Percentiles rank a stretch among this genome's conserved stretches.
These are phyloP conservation scores for Ptiloglossa arizonensis DNA, from an alignment of 1,140 invertebrate species.

Conservation along the genomic window DNA sequence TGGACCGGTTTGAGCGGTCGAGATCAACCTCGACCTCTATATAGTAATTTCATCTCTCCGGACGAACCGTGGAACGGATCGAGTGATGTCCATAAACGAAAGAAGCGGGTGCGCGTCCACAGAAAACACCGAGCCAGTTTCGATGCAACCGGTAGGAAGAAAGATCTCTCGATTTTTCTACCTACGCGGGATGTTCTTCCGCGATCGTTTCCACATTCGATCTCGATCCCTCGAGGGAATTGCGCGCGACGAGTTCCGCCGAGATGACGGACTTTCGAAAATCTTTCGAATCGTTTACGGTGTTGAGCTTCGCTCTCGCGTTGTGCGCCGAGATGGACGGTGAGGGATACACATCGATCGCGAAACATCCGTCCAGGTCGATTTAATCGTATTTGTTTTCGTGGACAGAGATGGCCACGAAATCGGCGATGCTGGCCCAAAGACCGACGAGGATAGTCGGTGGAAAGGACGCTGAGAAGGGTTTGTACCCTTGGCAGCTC, in stretches of 20 bases:
- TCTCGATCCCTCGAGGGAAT: constrained; percentile 1
- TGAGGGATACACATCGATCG: too few relatives aligned
- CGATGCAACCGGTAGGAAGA: neutral
- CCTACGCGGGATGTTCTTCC: constrained; percentile 34
- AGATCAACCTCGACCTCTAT: too few relatives aligned
- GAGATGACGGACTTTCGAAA: neutral
- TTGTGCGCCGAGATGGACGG: constrained; percentile 16
- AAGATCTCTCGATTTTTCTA: constrained; percentile 24
- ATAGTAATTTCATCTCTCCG: too few relatives aligned
- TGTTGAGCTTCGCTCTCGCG: neutral
- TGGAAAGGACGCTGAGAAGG: constrained; percentile 66
- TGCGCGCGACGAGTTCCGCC: neutral
- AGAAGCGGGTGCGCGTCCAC: neutral
- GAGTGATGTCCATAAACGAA: neutral
- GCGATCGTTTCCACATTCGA: constrained; percentile 25
- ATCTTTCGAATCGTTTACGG: constrained; percentile 11
- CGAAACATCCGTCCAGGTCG: too few relatives aligned
- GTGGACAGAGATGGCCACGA: constrained; percentile 26
- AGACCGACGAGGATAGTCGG: constrained; percentile 67
- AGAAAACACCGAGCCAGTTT: constrained; percentile 32
- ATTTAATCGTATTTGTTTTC: neutral
- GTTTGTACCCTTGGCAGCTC: constrained; percentile 78
- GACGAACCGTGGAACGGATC: too few relatives aligned
- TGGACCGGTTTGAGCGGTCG: too few relatives aligned
- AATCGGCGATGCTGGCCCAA: constrained; percentile 55